Conservation (phyloP, 1,140 invertebrate genomes). For the Heliconius melpomene region DNA sequence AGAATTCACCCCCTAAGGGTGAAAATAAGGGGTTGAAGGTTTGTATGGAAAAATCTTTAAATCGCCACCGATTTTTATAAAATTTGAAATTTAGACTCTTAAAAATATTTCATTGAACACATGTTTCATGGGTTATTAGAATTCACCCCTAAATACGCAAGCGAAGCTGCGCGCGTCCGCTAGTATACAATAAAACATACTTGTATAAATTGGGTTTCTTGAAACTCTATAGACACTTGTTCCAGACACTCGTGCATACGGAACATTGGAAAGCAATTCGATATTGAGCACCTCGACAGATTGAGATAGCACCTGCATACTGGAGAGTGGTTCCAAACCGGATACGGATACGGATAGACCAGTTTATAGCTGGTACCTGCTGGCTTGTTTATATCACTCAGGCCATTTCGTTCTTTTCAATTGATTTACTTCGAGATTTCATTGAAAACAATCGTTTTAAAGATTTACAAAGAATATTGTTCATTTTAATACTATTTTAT, state of each 20-base stretch:
- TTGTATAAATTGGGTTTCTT: neutral
- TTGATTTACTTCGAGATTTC: slow-evolving; percentile 28
- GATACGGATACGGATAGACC: slow-evolving; percentile 42
- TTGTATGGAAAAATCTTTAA: too few relatives aligned
- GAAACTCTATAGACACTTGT: slow-evolving; percentile 32
- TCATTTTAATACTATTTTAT: too few relatives aligned
- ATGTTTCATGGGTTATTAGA: too few relatives aligned
- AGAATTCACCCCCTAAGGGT: too few relatives aligned
- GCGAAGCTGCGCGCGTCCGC: too few relatives aligned
- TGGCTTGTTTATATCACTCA: slow-evolving; percentile 41
- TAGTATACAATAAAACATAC: neutral
- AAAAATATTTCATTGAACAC: too few relatives aligned
- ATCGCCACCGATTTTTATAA: too few relatives aligned
- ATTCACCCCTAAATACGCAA: too few relatives aligned
- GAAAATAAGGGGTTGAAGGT: too few relatives aligned
- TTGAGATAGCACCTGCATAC: slow-evolving; percentile 52
- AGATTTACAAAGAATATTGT: too few relatives aligned
- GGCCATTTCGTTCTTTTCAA: slow-evolving; percentile 28
- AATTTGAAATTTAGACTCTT: too few relatives aligned
- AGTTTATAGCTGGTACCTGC: slow-evolving; percentile 28
- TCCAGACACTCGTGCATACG: slow-evolving; percentile 8
- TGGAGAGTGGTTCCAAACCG: slow-evolving; percentile 42
- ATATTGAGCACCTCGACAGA: slow-evolving; percentile 44
- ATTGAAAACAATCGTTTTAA: neutral
- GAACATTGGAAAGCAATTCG: slow-evolving; percentile 31